phyloP scores from a whole-genome alignment of 2,113 vertebrate genomes.

The Ochotona curzoniae region DNA sequence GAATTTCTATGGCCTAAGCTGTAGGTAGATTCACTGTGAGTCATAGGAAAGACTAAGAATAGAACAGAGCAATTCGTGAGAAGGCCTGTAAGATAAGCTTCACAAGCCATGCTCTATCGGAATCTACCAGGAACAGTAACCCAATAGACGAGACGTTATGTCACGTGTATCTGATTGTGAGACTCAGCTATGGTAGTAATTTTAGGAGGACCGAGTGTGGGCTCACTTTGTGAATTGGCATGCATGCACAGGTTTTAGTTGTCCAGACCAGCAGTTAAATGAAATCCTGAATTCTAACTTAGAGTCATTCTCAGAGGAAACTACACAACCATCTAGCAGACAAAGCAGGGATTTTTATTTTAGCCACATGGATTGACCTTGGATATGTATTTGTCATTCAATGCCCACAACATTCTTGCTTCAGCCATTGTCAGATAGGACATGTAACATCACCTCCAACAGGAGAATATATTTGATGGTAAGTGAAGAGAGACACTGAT shows the following conservation, averaged over 20 bases:
- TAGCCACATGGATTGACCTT: not conserved
- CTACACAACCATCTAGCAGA: not conserved
- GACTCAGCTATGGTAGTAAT: not conserved
- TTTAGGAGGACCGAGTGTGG: not conserved
- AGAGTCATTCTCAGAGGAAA: not conserved
- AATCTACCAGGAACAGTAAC: not conserved
- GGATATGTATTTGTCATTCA: not conserved
- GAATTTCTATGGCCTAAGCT: not conserved
- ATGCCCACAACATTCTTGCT: not conserved
- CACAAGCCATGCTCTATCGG: not conserved
- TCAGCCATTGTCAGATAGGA: not conserved
- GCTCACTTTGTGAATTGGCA: not conserved
- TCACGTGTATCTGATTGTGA: not conserved
- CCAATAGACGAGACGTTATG: not conserved
- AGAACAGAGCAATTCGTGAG: not conserved
- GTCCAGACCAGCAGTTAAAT: not conserved
- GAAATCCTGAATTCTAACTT: not conserved
- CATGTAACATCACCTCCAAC: not conserved
- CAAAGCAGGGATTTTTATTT: not conserved
- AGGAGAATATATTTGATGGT: not conserved
- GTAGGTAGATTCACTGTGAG: conserved; percentile 1
- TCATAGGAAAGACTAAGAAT: not conserved
- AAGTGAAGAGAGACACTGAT: not conserved
- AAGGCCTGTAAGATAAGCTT: not conserved
- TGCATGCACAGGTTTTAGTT: not conserved